phyloP scores from a whole-genome alignment of 2,888 invertebrate genomes.

The Oscheius onirici region DNA sequence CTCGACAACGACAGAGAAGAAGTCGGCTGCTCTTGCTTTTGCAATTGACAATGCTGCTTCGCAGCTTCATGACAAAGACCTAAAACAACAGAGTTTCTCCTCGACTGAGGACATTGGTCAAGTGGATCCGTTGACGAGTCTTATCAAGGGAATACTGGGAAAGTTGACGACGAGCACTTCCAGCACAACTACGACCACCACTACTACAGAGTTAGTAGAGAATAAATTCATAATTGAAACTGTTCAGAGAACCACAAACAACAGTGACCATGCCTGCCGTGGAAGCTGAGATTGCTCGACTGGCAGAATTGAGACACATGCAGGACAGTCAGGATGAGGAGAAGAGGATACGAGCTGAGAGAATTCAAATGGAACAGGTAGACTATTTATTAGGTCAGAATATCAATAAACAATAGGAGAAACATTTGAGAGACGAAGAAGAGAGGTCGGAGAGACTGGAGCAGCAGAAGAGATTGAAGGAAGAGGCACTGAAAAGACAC shows the following conservation, averaged over 20 bases:
- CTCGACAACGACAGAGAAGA: slow-evolving; percentile 6
- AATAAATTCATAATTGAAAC: not conserved
- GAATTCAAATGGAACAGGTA: slow-evolving; percentile 44
- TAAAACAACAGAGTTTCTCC: not conserved
- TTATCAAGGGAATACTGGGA: slow-evolving; percentile 48
- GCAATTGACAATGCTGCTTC: slow-evolving; percentile 29
- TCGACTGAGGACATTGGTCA: slow-evolving; percentile 1
- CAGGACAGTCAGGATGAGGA: slow-evolving; percentile 35
- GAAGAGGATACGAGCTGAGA: slow-evolving; percentile 40
- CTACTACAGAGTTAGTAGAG: slow-evolving; percentile 2
- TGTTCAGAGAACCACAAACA: not conserved
- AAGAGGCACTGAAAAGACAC: slow-evolving; percentile 38
- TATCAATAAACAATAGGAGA: slow-evolving; percentile 29
- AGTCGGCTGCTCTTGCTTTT: slow-evolving; percentile 23
- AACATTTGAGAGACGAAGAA: slow-evolving; percentile 39
- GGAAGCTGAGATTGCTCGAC: slow-evolving; percentile 18
- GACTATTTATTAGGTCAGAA: not conserved
- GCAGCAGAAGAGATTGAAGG: slow-evolving; percentile 36
- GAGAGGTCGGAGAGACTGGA: slow-evolving; percentile 30
- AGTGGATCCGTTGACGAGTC: slow-evolving; percentile 41
- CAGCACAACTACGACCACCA: not conserved
- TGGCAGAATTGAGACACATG: slow-evolving; percentile 31
- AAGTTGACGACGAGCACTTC: not conserved
- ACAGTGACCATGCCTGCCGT: not conserved
- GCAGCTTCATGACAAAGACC: slow-evolving; percentile 11